Evolutionary conservation across 1,140 invertebrate species (phyloP), one percentile per base, ranked within the genome.

Genomic region (Ceratoteleas bidentatus): DNA sequence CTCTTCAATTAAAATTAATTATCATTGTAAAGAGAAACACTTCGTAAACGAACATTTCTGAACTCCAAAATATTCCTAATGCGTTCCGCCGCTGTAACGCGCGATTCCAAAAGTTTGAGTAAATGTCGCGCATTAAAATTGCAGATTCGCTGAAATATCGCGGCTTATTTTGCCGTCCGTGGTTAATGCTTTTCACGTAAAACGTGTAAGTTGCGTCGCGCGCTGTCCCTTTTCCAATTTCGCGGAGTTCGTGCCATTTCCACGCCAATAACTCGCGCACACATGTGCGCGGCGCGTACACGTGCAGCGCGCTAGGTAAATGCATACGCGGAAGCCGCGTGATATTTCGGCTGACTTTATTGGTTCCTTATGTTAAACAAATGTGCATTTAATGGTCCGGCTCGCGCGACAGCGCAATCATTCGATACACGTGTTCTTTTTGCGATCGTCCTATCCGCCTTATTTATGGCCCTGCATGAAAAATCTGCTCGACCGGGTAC

Each of bases 341-440:
- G 45, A 74, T 72, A 69, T 83, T 76, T 81, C 49, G 62, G 57
- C 8, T 10, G 49, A 60, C 76, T 82, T 87, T 88, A 87, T 87
- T 87, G 85, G 84, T 83, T 80, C 81, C 83, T 85, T 85, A 84
- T 88, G 85, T 85, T 83, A 85, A 85, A 84, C 79, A 85, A 86
- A 88, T 85, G 75, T 85, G 83, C 81, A 81, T 85, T 85, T 87
- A 85, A 88, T 85, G 81, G 86, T 68, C 56, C 81, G 77, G 80
- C 78, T 75, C 60, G 61, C 81, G 76, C 66, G 76, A 66, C 77
- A 68, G 74, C 56, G 73, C 66, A 85, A 86, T 87, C 87, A 85
- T 87, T 86, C 83, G 82, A 85, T 86, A 85, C 87, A 87, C 81
- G 81, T 84, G 85, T 73, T 65, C 60, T 70, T 78, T 68, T 58